Percentiles rank a stretch among this genome's conserved stretches.
Conservation (phyloP, 2,888 invertebrate species). For the Cryptocephalus moraei region DNA sequence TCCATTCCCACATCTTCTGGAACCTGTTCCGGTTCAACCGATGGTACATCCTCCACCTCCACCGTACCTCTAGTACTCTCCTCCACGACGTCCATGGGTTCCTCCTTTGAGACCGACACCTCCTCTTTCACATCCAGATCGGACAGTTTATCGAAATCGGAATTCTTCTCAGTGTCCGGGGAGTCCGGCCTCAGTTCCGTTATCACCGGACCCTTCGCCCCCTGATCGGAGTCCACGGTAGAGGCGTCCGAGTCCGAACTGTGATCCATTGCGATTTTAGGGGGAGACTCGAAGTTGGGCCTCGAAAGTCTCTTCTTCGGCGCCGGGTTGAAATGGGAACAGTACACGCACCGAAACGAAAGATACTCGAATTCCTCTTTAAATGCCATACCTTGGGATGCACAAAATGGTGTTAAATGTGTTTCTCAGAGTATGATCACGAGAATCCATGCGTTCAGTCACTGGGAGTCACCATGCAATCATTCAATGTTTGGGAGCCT, state of each 20-base stretch:
- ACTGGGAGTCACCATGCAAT: too few species aligned
- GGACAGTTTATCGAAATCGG: constrained; percentile 20
- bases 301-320: constrained; percentile 75
- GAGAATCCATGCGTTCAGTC: too few species aligned
- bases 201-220: neutral
- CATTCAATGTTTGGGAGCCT: too few species aligned
- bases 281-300: constrained; percentile 43
- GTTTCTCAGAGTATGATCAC: too few species aligned
- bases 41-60: constrained; percentile 1
- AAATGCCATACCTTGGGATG: constrained; percentile 54
- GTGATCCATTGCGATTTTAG: neutral
- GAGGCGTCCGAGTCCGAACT: constrained; percentile 27
- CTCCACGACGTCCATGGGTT: neutral
- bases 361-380: constrained; percentile 62
- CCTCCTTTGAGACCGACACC: constrained; percentile 1
- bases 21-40: too few species aligned
- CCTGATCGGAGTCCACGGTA: constrained; percentile 25
- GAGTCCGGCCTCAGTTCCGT: constrained; percentile 8
- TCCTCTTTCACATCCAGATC: constrained; percentile 13
- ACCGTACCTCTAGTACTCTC: constrained; percentile 2
- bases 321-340: constrained; percentile 78
- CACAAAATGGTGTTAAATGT: neutral
- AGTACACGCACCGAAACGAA: constrained; percentile 87
- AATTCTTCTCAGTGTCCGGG: constrained; percentile 18
- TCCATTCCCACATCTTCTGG: too few species aligned